Base-by-base conservation (phyloP, 1,140 invertebrate genomes). In the Luehdorfia chinensis region DNA sequence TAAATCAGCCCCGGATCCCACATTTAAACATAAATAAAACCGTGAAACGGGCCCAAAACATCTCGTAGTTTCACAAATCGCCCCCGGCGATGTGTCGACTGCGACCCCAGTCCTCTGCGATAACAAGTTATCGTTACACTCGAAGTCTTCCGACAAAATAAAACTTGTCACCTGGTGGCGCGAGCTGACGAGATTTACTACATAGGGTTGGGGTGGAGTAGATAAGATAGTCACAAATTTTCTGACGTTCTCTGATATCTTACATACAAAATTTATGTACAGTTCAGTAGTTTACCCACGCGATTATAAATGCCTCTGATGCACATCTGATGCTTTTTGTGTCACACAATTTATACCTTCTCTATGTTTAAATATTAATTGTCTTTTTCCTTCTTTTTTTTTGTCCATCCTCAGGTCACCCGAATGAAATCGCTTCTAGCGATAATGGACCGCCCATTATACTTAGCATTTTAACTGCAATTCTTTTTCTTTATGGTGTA, bases 91-190 rank as follows among this genome's bases (percentile, higher is more conserved):
- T 6, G 34, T 19, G 33, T n/a, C 32, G 32, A 34, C 32, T n/a
- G 33, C 13, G 14, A 4, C 1, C 9, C 34, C n/a, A 3, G n/a
- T n/a, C n/a, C n/a, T n/a, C n/a, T n/a, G n/a, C 11, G 34, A 37
- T 37, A 27, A 39, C 21, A 39, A 41, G 9, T 41, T 41, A 41
- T 41, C 37, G 37, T 41, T 41, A 21, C 37, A 23, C 37, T 15
- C 37, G 21, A 27, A 41, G 37, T 27, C 21, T 14, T 11, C 37
- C 23, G 23, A 27, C 37, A 23, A 43, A 43, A 43, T 43, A 43
- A 43, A 43, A 43, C 37, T 43, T 43, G 37, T 43, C 37, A 43
- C 37, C 37, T 43, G 37, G 18, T 19, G 36, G 18, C 36, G 36
- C 36, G 7, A 14, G 37, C 37, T 16, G 15, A 14, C 36, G 36